Conservation (phyloP, 2,797 vertebrate genomes). For the Channa striata region DNA sequence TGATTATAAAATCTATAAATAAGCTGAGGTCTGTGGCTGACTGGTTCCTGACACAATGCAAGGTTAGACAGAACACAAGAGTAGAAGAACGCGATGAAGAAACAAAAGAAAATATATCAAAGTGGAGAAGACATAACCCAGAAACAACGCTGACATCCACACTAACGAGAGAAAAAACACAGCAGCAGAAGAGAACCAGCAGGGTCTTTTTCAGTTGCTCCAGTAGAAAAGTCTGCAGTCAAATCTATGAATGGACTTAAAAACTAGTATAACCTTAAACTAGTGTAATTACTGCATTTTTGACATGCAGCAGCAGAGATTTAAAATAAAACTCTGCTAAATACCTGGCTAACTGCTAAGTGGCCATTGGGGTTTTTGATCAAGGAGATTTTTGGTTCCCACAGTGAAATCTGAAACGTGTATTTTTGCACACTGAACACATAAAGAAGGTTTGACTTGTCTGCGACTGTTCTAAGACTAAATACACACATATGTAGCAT, state of each 20-base stretch:
- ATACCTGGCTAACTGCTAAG: background rate
- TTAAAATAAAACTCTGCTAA: background rate
- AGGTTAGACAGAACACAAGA: conserved; percentile 30
- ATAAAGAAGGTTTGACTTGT: no score
- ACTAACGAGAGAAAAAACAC: background rate
- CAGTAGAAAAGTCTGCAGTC: conserved; percentile 7
- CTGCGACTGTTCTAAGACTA: no score
- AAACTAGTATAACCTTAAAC: no score
- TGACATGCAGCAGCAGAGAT: background rate
- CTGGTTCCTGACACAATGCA: conserved; percentile 20
- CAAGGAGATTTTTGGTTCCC: no score
- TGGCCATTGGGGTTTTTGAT: background rate
- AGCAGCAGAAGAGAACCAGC: conserved; percentile 4
- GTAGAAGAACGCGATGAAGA: background rate
- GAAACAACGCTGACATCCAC: conserved; percentile 27
- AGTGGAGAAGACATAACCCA: conserved; percentile 2
- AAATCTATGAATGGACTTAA: background rate
- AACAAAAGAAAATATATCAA: conserved; percentile 20
- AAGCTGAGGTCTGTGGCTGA: conserved; percentile 10
- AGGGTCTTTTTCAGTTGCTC: background rate
- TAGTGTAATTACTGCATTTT: conserved; percentile 10
- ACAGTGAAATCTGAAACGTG: no score
- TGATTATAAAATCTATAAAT: conserved; percentile 26
- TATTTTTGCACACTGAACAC: background rate
- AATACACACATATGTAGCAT: no score